phyloP scores from a whole-genome alignment of 2,113 vertebrate species.

The Corythaixoides concolor region DNA sequence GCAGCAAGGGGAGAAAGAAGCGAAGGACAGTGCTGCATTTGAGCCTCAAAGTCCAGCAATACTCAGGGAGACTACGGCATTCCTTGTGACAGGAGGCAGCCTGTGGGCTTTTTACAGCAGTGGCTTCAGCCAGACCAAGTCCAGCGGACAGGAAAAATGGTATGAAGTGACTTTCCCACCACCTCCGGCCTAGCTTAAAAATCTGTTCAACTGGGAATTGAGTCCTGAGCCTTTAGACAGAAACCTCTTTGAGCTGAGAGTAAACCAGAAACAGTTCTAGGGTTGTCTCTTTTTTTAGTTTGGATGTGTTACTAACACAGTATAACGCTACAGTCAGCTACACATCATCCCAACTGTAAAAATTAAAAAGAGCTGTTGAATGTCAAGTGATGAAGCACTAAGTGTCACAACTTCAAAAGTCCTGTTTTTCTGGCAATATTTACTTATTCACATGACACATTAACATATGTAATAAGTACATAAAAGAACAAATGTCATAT shows the following conservation, averaged over 20 bases:
- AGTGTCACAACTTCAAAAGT: conserved; percentile 68
- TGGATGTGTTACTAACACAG: conserved; percentile 67
- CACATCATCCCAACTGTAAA: conserved; percentile 70
- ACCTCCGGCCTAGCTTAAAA: neutral
- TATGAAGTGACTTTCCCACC: neutral
- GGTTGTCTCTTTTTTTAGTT: conserved; percentile 64
- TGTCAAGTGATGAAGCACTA: conserved; percentile 64
- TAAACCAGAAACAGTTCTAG: conserved; percentile 50
- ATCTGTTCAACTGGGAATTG: conserved; percentile 7
- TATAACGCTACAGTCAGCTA: conserved; percentile 67
- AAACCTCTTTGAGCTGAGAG: conserved; percentile 33
- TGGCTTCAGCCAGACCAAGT: neutral
- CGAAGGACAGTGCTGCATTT: neutral
- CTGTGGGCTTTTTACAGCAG: neutral
- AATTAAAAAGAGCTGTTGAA: conserved; percentile 70
- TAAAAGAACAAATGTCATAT: conserved; percentile 68
- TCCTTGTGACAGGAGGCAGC: neutral
- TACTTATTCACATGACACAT: conserved; percentile 68
- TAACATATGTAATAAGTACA: conserved; percentile 71
- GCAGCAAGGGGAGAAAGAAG: neutral
- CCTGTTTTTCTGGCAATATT: conserved; percentile 68
- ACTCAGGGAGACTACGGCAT: neutral
- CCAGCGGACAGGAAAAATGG: neutral
- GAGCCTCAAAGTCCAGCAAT: neutral
- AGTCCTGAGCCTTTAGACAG: conserved; percentile 33